These are phyloP conservation scores for Meda fulgida DNA, from an alignment of 2,797 vertebrate species.

Conservation along the genomic window DNA sequence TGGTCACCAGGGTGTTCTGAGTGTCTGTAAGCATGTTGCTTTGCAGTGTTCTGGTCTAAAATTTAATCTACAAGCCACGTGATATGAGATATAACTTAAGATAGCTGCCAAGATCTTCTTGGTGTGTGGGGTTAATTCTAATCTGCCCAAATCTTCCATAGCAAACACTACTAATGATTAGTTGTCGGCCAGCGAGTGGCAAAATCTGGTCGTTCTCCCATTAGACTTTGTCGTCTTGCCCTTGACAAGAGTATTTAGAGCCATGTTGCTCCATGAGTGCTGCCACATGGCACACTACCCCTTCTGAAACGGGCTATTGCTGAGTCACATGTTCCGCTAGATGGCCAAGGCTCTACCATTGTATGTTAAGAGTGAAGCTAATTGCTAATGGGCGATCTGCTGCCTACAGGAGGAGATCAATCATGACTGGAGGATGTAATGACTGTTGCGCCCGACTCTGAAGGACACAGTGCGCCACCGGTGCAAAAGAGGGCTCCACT, in stretches of 20 bases:
- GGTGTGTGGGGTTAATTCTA: background rate
- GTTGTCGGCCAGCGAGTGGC: background rate
- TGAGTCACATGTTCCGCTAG: slow-evolving; percentile 8
- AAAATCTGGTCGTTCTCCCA: background rate
- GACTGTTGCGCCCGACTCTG: slow-evolving; percentile 28
- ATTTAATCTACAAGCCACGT: background rate
- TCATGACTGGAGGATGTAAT: slow-evolving; percentile 45
- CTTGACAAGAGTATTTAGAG: slow-evolving; percentile 27
- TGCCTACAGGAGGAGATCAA: slow-evolving; percentile 35
- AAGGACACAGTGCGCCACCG: slow-evolving; percentile 43
- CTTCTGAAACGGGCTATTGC: background rate
- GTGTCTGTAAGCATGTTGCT: background rate
- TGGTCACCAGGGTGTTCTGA: background rate
- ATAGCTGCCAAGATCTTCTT: background rate
- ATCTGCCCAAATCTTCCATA: background rate
- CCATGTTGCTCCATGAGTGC: slow-evolving; percentile 9
- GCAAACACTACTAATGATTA: slow-evolving; percentile 2
- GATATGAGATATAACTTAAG: background rate
- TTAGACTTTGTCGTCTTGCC: background rate
- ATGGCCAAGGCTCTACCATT: background rate
- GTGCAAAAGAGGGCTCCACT: slow-evolving; percentile 28
- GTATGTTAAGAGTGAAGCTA: slow-evolving; percentile 13
- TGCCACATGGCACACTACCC: slow-evolving; percentile 19
- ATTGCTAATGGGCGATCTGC: slow-evolving; percentile 22
- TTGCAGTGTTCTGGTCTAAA: background rate